phyloP scores from a whole-genome alignment of 2,888 invertebrate species.

The Eubasilissa splendida region DNA sequence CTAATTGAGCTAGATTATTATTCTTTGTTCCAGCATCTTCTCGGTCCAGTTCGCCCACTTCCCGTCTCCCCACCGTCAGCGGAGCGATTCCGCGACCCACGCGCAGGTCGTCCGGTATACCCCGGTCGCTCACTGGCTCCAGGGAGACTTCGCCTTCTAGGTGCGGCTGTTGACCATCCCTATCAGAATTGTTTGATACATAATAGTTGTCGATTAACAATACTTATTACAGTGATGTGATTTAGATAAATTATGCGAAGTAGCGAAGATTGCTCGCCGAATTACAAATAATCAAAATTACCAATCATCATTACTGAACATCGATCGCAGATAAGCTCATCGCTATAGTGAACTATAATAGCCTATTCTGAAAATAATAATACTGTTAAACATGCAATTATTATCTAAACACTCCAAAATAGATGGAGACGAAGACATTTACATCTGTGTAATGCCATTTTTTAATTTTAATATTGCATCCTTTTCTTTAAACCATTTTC shows the following conservation, averaged over 20 bases:
- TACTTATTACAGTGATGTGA: neutral
- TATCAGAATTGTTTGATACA: neutral
- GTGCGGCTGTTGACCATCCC: slow-evolving; percentile 59
- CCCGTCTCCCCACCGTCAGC: slow-evolving; percentile 82
- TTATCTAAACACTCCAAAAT: neutral
- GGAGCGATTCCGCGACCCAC: slow-evolving; percentile 75
- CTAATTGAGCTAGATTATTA: too few relatives aligned
- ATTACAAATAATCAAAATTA: too few relatives aligned
- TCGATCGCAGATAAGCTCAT: too few relatives aligned
- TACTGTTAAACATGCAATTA: too few relatives aligned
- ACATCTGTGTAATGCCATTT: too few relatives aligned
- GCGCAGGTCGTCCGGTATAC: slow-evolving; percentile 70
- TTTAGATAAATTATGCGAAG: neutral
- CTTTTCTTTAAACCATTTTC: too few relatives aligned
- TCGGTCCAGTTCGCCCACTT: slow-evolving; percentile 94
- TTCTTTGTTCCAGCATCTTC: slow-evolving; percentile 82
- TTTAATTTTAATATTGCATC: too few relatives aligned
- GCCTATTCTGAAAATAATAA: too few relatives aligned
- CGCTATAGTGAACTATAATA: too few relatives aligned
- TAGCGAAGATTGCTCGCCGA: too few relatives aligned
- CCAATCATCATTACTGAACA: too few relatives aligned
- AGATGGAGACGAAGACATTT: neutral
- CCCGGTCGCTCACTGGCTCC: slow-evolving; percentile 79
- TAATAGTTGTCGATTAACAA: too few relatives aligned
- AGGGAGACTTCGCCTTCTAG: slow-evolving; percentile 79